Evolutionary conservation across 2,113 vertebrate genomes (phyloP).

Genomic region (Sceloporus tristichus): DNA sequence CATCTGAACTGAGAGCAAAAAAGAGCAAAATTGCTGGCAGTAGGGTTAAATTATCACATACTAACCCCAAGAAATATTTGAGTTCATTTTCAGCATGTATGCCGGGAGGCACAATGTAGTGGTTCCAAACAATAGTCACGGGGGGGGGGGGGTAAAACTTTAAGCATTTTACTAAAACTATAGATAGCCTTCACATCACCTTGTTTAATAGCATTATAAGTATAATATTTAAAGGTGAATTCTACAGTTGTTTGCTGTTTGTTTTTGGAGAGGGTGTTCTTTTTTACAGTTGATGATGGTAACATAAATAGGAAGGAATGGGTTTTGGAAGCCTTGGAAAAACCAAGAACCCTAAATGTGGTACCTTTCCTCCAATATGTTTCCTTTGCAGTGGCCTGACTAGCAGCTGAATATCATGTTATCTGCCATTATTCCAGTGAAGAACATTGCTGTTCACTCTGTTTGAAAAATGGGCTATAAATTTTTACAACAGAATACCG

Average conservation of each 20-base stretch:
- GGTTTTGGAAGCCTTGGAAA: neutral
- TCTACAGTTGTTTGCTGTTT: neutral
- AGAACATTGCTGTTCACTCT: neutral
- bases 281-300: no score
- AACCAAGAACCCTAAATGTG: neutral
- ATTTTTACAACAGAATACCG: conserved; percentile 14
- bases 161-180: neutral
- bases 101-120: neutral
- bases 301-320: no score
- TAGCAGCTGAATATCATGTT: conserved; percentile 13
- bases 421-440: conserved; percentile 9
- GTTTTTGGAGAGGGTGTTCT: no score
- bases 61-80: neutral
- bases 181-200: neutral
- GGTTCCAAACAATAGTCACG: neutral
- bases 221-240: neutral
- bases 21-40: neutral
- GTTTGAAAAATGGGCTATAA: conserved; percentile 6
- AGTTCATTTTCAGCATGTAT: neutral
- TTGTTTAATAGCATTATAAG: neutral
- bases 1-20: no score
- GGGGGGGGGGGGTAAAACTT: neutral
- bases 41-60: neutral
- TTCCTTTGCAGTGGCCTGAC: neutral
- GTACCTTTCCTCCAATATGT: neutral